Base-by-base conservation (phyloP, 2,113 vertebrate genomes). In the Hipposideros armiger region DNA sequence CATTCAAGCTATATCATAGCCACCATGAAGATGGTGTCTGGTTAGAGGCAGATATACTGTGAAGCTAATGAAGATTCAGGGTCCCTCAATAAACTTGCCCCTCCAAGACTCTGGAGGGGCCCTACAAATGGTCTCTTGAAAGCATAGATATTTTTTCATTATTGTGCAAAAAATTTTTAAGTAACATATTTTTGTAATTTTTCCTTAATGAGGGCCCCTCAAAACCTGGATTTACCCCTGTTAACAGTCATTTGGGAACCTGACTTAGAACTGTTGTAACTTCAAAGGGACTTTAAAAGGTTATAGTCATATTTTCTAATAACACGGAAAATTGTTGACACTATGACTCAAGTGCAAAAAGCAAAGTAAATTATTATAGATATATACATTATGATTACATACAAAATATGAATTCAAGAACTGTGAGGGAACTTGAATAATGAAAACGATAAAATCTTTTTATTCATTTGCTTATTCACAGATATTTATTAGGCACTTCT, bases 261-360 rank as follows among this genome's bases (percentile, higher is more conserved):
- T 72, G 73, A 89, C 50, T 86, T 45, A 91, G 58, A 89, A 77
- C 28, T 85, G 11, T 36, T 81, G 7, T 85, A 96, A 92, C 28
- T 88, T 94, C 40, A 88, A 19, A 77, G 30, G 36, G 91, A 73
- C 66, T 95, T 97, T 90, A 83, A 89, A 94, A 93, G 47, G 24
- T 66, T 87, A 69, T 73, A 36, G 36, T 74, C 42, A 70, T 80
- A 66, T 91, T 86, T 95, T 78, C 82, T 77, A 94, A 62, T 16
- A 85, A 56, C 32, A 86, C 1, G 5, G 69, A 58, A 85, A 96
- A 94, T 81, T 73, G 66, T 83, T 77, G 70, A 56, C 72, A 80
- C 36, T 74, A n/a, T 88, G 80, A 95, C 56, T 88, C 76, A 96
- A 76, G 72, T 62, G 11, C 26, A 78, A 91, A 96, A 96, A 78